Evolutionary conservation across 2,113 vertebrate genomes (phyloP), one percentile per base, ranked within the genome.

Genomic region (Lamprotornis superbus): DNA sequence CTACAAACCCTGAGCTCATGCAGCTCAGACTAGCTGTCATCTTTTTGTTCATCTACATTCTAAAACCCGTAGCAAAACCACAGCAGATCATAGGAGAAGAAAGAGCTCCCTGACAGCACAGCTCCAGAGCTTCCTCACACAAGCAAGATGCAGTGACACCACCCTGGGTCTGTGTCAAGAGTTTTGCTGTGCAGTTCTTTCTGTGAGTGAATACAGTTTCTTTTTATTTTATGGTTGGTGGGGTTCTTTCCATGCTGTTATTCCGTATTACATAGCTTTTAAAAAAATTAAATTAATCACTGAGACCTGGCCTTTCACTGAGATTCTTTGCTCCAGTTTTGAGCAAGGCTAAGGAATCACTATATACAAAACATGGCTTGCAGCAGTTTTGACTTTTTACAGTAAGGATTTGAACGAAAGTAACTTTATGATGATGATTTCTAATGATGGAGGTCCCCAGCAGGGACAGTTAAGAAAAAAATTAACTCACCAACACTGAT

Each of bases 21-120:
- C 4, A 63, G 35, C 40, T 89, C 0, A 0, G 49, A 40, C 11
- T 23, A 15, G 6, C 28, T 71, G 20, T 17, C 1, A 1, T 39
- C 21, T 85, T 73, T 44, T 50, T 27, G 12, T 20, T 80, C 12
- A 21, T 40, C n/a, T 57, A 5, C 1, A 0, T 69, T 69, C 69
- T 80, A 37, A 83, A 88, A 30, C 18, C 30, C 2, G 3, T 4
- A n/a, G 15, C 4, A 9, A 37, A 17, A 47, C 19, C 20, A 46
- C 20, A 84, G 52, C 30, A 35, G 1, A 0, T 21, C 11, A 24
- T 40, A 75, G n/a, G 17, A 68, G 35, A 31, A 33, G 42, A 84
- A 46, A 86, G 7, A 6, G 6, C 5, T 78, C 55, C 22, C 19
- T n/a, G 47, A 16, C 8, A 82, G 44, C 35, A 44, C 21, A 78